Percentiles rank a stretch among this genome's conserved stretches.
These are phyloP conservation scores for Meghimatium bilineatum DNA, from an alignment of 2,888 invertebrate species.

Conservation along the genomic window DNA sequence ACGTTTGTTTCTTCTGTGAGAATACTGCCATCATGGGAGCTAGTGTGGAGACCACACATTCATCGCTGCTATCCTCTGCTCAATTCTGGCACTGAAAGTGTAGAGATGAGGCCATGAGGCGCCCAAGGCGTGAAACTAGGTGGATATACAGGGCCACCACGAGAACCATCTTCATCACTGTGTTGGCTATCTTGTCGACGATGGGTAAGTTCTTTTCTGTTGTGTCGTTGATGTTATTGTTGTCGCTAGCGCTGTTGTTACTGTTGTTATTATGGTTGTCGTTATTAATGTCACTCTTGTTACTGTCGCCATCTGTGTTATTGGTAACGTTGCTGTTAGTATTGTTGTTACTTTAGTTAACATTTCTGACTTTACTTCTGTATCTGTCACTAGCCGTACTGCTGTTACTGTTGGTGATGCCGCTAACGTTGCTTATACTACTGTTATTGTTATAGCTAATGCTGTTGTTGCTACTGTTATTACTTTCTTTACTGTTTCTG, in stretches of 20 bases:
- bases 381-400: too few species aligned
- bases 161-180: not conserved
- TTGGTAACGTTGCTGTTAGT: too few species aligned
- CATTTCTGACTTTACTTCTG: too few species aligned
- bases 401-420: not conserved
- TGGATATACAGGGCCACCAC: constrained; percentile 22
- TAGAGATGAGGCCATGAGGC: constrained; percentile 23
- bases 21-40: not conserved
- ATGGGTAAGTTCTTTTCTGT: constrained; percentile 4
- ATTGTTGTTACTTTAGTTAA: too few species aligned
- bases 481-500: too few species aligned
- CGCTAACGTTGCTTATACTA: not conserved
- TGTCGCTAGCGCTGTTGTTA: not conserved
- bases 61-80: not conserved
- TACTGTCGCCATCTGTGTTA: not conserved
- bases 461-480: not conserved
- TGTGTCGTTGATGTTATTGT: not conserved
- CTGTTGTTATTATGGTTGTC: not conserved
- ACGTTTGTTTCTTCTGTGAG: not conserved
- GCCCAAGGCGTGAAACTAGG: constrained; percentile 4
- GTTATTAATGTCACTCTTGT: not conserved
- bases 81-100: constrained; percentile 1
- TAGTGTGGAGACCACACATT: not conserved
- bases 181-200: not conserved
- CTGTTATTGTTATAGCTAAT: not conserved